Percentiles rank a stretch among this genome's conserved stretches.
Evolutionary conservation across 2,113 vertebrate species (phyloP).

Genomic region (Menidia beryllina): DNA sequence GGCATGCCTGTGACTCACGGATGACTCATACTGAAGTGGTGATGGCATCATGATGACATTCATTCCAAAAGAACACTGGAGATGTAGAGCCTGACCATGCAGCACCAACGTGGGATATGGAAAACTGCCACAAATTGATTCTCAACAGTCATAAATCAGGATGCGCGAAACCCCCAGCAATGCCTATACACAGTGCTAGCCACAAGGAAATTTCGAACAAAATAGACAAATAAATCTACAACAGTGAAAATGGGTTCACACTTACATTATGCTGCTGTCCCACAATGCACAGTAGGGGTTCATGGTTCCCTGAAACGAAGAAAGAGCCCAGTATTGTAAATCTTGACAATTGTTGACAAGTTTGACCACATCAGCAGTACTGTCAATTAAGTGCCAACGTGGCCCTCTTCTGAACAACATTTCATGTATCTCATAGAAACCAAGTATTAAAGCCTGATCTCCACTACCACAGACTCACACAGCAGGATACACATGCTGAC

Average conservation of each 20-base stretch:
- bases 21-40: slow-evolving; percentile 36
- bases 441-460: not conserved
- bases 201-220: not conserved
- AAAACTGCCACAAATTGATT: not conserved
- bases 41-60: slow-evolving; percentile 7
- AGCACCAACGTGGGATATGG: not conserved
- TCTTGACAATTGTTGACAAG: slow-evolving; percentile 28
- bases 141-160: not conserved
- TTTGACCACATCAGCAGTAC: slow-evolving; percentile 28
- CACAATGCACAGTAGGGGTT: slow-evolving; percentile 97
- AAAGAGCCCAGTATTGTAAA: slow-evolving; percentile 48
- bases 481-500: slow-evolving; percentile 36
- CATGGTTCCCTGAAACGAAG: slow-evolving; percentile 89
- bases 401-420: slow-evolving; percentile 29
- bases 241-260: slow-evolving; percentile 67
- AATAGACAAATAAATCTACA: not conserved
- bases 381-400: slow-evolving; percentile 27
- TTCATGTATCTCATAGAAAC: slow-evolving; percentile 10
- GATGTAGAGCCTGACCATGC: not conserved
- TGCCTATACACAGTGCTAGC: not conserved
- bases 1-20: slow-evolving; percentile 16
- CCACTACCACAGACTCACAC: not conserved
- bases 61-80: slow-evolving; percentile 13
- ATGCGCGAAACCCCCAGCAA: not conserved
- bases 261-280: slow-evolving; percentile 96